Base-by-base conservation (phyloP, 2,113 vertebrate species). In the Xiphophorus maculatus region DNA sequence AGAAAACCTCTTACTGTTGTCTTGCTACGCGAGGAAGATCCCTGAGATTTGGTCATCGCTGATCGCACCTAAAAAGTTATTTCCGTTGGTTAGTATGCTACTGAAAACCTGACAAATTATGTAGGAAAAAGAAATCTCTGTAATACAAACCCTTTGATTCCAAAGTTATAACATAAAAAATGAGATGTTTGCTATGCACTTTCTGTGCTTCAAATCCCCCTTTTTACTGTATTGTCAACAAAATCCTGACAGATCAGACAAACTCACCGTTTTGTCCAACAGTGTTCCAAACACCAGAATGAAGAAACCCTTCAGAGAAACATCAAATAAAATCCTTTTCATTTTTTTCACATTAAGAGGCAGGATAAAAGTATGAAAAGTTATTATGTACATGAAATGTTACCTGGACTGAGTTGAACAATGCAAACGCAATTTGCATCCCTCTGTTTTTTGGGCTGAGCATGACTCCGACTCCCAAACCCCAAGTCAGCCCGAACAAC, bases 391-490 rank as follows among this genome's bases (percentile, higher is more conserved):
- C 11, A 15, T 58, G 51, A 58, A 35, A 37, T 54, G 33, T 2
- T 90, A 97, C 96, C 95, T 97, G 96, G 71, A 97, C 93, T 76
- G 95, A 94, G 0, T 97, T 97, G 73, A 97, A 95, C 63, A 96
- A 69, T 0, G 96, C 92, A 40, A 97, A 97, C 0, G 92, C 70
- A 6, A 94, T 0, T 0, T 96, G 93, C 80, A 96, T 88, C 79
- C 93, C 88, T 0, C 30, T 40, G 0, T 77, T 58, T 0, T 27
- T 0, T 73, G 90, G 87, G 74, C 13, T 0, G 75, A 10, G 0
- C 69, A 96, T 1, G 11, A 37, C 86, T 84, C 84, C 90, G 1
- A 87, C 62, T 78, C 91, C 91, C 29, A 93, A 84, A 63, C 93
- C 91, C 96, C 96, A 97, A 2, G 96, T 97, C 64, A 96, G 85